Evolutionary conservation across 2,113 vertebrate species (phyloP).

Genomic region (Eleginops maclovinus): DNA sequence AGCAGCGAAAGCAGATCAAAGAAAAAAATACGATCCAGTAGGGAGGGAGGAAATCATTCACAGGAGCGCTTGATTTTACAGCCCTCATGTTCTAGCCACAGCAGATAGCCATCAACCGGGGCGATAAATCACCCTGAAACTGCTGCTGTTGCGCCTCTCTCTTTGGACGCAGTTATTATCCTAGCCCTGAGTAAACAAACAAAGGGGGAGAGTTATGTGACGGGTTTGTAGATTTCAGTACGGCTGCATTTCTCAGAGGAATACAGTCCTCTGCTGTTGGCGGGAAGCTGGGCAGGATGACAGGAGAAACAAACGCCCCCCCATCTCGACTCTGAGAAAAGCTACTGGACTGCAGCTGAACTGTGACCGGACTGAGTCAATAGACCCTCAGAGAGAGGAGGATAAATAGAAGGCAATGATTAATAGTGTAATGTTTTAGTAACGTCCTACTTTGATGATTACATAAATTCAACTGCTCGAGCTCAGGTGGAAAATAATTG

Average conservation of each 20-base stretch:
- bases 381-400: conserved; percentile 32
- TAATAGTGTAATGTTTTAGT: conserved; percentile 16
- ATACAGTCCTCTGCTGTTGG: conserved; percentile 53
- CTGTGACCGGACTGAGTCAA: conserved; percentile 63
- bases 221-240: conserved; percentile 55
- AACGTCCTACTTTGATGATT: conserved; percentile 16
- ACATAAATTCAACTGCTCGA: conserved; percentile 4
- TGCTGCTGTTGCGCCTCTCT: conserved; percentile 58
- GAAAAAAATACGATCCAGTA: conserved; percentile 31
- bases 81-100: conserved; percentile 55
- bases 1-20: conserved; percentile 63
- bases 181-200: conserved; percentile 74
- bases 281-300: conserved; percentile 66
- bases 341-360: conserved; percentile 74
- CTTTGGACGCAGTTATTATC: conserved; percentile 70
- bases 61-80: conserved; percentile 73
- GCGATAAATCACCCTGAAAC: conserved; percentile 69
- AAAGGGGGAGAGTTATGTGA: conserved; percentile 72
- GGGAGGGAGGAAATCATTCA: conserved; percentile 66
- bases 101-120: conserved; percentile 67
- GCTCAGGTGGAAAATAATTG: conserved; percentile 1
- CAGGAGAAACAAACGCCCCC: conserved; percentile 76
- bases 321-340: conserved; percentile 54
- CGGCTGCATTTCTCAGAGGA: conserved; percentile 67
- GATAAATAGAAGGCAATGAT: conserved; percentile 22